These are phyloP conservation scores for Dicentrarchus labrax DNA, from an alignment of 2,113 vertebrate species.

Conservation along the genomic window DNA sequence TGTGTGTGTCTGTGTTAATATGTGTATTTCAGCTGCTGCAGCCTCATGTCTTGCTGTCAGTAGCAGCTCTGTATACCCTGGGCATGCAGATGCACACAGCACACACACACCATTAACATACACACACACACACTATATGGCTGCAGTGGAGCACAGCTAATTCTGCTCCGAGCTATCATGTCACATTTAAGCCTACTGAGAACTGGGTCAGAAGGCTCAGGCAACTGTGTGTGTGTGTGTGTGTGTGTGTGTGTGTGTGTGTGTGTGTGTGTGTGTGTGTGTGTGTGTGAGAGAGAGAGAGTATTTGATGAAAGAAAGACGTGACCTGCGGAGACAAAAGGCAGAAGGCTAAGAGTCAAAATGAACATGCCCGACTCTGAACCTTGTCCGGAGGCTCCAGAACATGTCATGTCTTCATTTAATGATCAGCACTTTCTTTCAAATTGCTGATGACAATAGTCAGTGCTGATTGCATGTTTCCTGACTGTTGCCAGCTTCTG, in stretches of 20 bases:
- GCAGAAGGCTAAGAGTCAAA: background rate
- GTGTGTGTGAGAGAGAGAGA: no score
- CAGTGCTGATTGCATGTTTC: no score
- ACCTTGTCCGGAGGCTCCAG: background rate
- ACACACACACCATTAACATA: background rate
- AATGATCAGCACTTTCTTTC: no score
- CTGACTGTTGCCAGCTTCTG: no score
- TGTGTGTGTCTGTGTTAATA: background rate
- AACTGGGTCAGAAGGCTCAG: slow-evolving; percentile 55
- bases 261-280: background rate
- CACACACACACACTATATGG: background rate
- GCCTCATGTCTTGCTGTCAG: slow-evolving; percentile 13
- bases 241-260: no score
- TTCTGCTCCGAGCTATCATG: slow-evolving; percentile 15
- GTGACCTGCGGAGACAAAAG: slow-evolving; percentile 17
- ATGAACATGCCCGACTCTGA: background rate
- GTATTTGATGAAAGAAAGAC: background rate
- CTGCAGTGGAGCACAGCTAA: slow-evolving; percentile 53
- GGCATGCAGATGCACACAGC: background rate
- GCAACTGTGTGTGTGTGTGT: background rate
- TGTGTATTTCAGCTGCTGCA: background rate
- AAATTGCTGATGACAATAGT: no score
- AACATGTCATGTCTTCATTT: no score
- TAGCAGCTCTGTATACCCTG: background rate
- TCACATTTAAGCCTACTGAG: slow-evolving; percentile 43